A percentile compares a stretch with the other conserved stretches of the same genome.
Conservation (phyloP, 2,888 invertebrate species). For the Amblyjoppa proteus region DNA sequence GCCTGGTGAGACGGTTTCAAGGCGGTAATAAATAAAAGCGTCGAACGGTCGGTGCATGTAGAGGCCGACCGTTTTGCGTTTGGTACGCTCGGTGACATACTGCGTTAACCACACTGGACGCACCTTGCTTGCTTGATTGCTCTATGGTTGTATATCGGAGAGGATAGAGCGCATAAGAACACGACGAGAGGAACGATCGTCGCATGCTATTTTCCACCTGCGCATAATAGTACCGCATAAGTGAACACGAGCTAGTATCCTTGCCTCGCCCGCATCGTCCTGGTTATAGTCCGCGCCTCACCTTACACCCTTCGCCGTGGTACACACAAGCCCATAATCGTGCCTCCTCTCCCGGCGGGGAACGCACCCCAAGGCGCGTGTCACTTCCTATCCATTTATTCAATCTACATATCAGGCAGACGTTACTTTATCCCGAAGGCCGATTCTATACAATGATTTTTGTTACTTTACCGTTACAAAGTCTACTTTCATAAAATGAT, state of each 20-base stretch:
- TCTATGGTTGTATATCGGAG: neutral
- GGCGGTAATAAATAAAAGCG: neutral
- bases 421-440: neutral
- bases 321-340: slow-evolving; percentile 35
- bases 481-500: neutral
- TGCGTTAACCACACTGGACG: slow-evolving; percentile 23
- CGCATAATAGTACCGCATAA: slow-evolving; percentile 29
- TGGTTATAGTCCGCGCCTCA: slow-evolving; percentile 36
- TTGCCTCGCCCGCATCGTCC: slow-evolving; percentile 57
- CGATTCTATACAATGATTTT: neutral
- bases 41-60: neutral
- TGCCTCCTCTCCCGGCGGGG: neutral
- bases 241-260: slow-evolving; percentile 26
- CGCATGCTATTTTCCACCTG: slow-evolving; percentile 55
- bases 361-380: neutral
- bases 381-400: slow-evolving; percentile 8
- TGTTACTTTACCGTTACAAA: neutral
- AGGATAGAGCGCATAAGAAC: slow-evolving; percentile 14
- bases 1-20: neutral
- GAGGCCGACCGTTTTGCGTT: neutral
- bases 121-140: slow-evolving; percentile 42
- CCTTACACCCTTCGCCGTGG: slow-evolving; percentile 40
- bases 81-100: neutral
- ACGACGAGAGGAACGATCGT: slow-evolving; percentile 34
- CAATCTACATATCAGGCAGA: neutral